Conservation (phyloP, 2,797 vertebrate species). For the Characodon lateralis region DNA sequence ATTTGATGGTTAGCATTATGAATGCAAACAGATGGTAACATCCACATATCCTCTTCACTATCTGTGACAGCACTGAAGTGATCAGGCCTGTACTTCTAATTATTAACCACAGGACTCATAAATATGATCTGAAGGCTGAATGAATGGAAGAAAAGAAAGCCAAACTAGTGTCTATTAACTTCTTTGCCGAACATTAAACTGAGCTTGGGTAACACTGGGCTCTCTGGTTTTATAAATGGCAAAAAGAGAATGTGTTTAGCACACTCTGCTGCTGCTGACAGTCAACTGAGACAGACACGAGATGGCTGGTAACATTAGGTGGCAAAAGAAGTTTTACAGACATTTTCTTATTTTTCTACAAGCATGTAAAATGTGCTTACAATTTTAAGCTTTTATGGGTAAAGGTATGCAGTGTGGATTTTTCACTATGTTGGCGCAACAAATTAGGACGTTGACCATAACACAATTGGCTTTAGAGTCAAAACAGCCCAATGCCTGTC, state of each 20-base stretch:
- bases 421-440: constrained; percentile 26
- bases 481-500: background rate
- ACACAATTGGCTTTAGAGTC: constrained; percentile 54
- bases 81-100: constrained; percentile 61
- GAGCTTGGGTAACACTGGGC: constrained; percentile 8
- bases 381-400: constrained; percentile 13
- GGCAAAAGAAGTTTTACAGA: constrained; percentile 24
- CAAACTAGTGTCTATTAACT: constrained; percentile 22
- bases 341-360: constrained; percentile 31
- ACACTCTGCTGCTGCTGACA: constrained; percentile 19
- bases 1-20: constrained; percentile 63
- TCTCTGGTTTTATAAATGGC: constrained; percentile 19
- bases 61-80: constrained; percentile 56
- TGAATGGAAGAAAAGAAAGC: constrained; percentile 40
- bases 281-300: constrained; percentile 13
- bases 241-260: constrained; percentile 17
- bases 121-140: constrained; percentile 46
- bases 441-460: constrained; percentile 44
- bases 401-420: constrained; percentile 34
- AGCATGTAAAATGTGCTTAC: constrained; percentile 23
- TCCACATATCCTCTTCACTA: constrained; percentile 61
- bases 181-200: constrained; percentile 6
- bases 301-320: constrained; percentile 25
- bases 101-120: constrained; percentile 41
- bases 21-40: constrained; percentile 65